Conservation (phyloP, 2,797 vertebrate genomes). For the Poecilia wingei region DNA sequence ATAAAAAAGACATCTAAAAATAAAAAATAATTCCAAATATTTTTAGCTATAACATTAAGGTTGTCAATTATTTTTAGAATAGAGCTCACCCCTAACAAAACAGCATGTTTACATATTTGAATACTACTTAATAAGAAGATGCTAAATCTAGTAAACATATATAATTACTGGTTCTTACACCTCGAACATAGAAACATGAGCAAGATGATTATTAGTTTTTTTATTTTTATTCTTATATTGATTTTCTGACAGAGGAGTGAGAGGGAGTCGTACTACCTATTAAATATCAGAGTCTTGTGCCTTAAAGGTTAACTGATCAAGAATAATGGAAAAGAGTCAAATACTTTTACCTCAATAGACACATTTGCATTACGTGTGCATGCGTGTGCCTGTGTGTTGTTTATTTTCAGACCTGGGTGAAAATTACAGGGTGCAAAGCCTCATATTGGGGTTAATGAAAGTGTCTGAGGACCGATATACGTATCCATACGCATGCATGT, state of each 20-base stretch:
- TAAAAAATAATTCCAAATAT: not conserved
- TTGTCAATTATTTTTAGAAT: not conserved
- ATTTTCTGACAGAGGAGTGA: conserved; percentile 69
- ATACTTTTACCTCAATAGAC: conserved; percentile 27
- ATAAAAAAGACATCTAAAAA: not conserved
- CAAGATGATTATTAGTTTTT: conserved; percentile 34
- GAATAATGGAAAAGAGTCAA: conserved; percentile 66
- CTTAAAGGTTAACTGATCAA: conserved; percentile 79
- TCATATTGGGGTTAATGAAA: conserved; percentile 13
- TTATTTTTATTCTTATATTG: conserved; percentile 56
- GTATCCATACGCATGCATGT: conserved; percentile 10
- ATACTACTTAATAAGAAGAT: not conserved
- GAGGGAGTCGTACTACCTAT: conserved; percentile 58
- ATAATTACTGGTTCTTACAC: not conserved
- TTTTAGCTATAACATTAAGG: not conserved
- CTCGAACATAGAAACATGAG: conserved; percentile 2
- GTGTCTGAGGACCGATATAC: not conserved
- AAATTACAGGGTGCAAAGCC: conserved; percentile 1
- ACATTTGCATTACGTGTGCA: conserved; percentile 22
- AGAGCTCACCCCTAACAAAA: not conserved
- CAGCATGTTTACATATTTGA: not conserved
- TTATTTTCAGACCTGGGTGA: conserved; percentile 6
- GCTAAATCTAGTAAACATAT: not conserved
- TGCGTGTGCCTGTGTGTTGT: not conserved
- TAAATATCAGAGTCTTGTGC: conserved; percentile 59